Base-by-base conservation (phyloP, 2,888 invertebrate species). In the Leptinotarsa peninsularis region DNA sequence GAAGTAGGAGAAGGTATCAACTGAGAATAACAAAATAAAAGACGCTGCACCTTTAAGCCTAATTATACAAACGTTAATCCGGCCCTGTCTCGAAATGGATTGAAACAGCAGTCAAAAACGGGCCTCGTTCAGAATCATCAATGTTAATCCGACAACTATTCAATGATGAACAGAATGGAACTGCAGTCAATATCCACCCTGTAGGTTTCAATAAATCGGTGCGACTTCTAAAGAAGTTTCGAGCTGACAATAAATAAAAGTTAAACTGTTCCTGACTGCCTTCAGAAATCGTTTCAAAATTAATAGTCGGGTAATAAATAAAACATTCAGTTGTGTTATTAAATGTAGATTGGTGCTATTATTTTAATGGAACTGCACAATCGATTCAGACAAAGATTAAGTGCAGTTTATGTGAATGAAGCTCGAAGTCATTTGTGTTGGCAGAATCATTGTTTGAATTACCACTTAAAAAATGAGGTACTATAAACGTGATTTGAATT, bases 301-400 rank as follows among this genome's bases (percentile, higher is more conserved):
- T 33, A 63, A 56, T 58, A 43, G 33, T 15, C 1, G 33, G 33
- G 27, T 49, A 54, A 69, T 69, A 69, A 69, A 69, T 69, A 69
- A 69, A 54, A 33, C 69, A 69, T 54, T 56, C 58, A 69, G 58
- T 69, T 56, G 56, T 69, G 49, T 71, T 71, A 71, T 71, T 71
- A 71, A 71, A 71, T 71, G 71, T 60, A 71, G 63, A 71, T 71
- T 71, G 71, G 49, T 63, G 60, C 60, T 60, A 71, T 71, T 71
- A 71, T 71, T 71, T 63, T 71, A 71, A 71, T 71, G 49, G 63
- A 63, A 69, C 43, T 69, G 56, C 14, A 69, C 69, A 63, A 73
- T 69, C 67, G 49, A 75, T n/a, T 56, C 43, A 49, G 52, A n/a
- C 27, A 17, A 74, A 66, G 71, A 77, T 63, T 63, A 33, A 63